Percentiles rank a stretch among this genome's conserved stretches.
Evolutionary conservation across 23 tunicate species (phyloP).

Genomic region (Botrylloides violaceus): DNA sequence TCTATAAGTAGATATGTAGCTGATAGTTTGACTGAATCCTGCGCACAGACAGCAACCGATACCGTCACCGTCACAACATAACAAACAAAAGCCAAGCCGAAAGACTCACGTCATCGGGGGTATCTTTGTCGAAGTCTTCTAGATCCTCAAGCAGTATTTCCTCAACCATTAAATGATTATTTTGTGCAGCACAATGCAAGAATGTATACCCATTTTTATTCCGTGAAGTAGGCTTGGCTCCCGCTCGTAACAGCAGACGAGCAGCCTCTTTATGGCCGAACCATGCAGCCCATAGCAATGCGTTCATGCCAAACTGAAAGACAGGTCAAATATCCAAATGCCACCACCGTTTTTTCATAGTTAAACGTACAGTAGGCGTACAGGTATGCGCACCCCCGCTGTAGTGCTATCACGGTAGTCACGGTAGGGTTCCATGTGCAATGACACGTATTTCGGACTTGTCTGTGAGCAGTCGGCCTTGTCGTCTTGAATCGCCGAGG

Average conservation of each 20-base stretch:
- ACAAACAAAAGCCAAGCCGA: too few relatives aligned
- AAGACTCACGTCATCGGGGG: conserved; percentile 47
- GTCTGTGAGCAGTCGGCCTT: too few relatives aligned
- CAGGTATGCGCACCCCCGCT: too few relatives aligned
- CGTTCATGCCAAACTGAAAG: conserved; percentile 82
- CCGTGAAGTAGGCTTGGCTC: conserved; percentile 39
- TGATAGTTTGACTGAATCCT: too few relatives aligned
- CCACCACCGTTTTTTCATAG: too few relatives aligned
- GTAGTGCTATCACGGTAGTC: not conserved
- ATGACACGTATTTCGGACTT: not conserved
- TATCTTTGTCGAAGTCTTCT: conserved; percentile 74
- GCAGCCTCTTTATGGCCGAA: conserved; percentile 76
- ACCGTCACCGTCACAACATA: too few relatives aligned
- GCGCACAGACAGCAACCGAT: too few relatives aligned
- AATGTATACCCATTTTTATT: conserved; percentile 85
- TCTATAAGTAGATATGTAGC: too few relatives aligned
- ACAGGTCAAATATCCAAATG: not conserved
- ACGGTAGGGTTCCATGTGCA: not conserved
- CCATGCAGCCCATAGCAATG: conserved; percentile 95
- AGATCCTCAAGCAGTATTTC: conserved; percentile 64
- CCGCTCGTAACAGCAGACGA: conserved; percentile 59
- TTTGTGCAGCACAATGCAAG: conserved; percentile 86
- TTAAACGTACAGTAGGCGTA: too few relatives aligned
- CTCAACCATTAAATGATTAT: conserved; percentile 45
- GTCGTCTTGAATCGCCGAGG: too few relatives aligned